A percentile compares a stretch with the other conserved stretches of the same genome.
phyloP scores from a whole-genome alignment of 2,113 vertebrate genomes.

The Thymallus thymallus region DNA sequence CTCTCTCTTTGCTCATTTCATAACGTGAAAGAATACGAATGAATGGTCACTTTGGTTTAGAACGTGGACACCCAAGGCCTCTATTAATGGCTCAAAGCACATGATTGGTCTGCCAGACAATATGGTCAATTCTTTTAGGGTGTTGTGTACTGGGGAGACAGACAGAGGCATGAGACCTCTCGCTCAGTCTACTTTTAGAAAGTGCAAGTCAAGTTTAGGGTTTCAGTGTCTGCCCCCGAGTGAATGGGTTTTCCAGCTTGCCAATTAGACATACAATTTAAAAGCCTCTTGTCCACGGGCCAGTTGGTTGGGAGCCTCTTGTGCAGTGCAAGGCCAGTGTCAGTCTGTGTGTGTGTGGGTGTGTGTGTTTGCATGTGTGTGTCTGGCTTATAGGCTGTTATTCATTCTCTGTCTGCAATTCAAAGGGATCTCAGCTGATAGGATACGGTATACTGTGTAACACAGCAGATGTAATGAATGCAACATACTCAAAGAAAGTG shows the following conservation, averaged over 20 bases:
- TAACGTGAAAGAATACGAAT: background rate
- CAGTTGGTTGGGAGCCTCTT: constrained; percentile 22
- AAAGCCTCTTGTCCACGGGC: constrained; percentile 38
- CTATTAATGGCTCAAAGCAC: constrained; percentile 32
- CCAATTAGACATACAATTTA: constrained; percentile 59
- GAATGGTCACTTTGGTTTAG: background rate
- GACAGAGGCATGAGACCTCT: constrained; percentile 51
- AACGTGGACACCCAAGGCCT: constrained; percentile 12
- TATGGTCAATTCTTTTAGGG: constrained; percentile 39
- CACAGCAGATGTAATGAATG: too few relatives aligned
- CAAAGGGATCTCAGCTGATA: background rate
- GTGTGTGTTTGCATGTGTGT: background rate
- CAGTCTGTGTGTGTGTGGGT: background rate
- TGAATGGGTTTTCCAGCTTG: constrained; percentile 72
- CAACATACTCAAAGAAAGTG: background rate
- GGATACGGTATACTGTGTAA: background rate
- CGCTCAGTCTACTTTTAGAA: constrained; percentile 79
- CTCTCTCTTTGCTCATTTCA: constrained; percentile 13
- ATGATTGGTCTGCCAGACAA: background rate
- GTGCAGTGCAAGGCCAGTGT: constrained; percentile 7
- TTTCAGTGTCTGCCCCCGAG: constrained; percentile 67
- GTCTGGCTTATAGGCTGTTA: background rate
- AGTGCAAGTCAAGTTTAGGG: constrained; percentile 77
- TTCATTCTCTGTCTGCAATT: background rate
- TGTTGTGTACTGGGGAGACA: constrained; percentile 36